Base-by-base conservation (phyloP, 2,888 invertebrate species). In the Hirtodrosophila duncani region DNA sequence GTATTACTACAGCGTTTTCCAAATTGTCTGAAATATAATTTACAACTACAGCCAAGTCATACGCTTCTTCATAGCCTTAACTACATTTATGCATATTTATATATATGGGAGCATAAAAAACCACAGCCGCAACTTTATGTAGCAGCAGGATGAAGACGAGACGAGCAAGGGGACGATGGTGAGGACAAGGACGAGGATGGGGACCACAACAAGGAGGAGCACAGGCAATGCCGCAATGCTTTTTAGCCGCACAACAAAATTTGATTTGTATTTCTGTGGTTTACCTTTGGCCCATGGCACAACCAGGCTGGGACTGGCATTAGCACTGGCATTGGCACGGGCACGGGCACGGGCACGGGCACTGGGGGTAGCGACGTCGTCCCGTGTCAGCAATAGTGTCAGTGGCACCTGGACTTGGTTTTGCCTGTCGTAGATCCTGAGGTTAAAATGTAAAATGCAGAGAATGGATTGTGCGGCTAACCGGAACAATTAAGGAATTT, bases 401-500 rank as follows among this genome's bases (percentile, higher is more conserved):
- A 74, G 80, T 74, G 78, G 74, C 75, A 75, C 75, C 81, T 75
- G 81, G 67, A 67, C 71, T 59, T 45, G 71, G 71, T 68, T 68
- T 70, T 63, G 63, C 61, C 63, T 57, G 68, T 62, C 68, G 64
- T 69, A 64, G 72, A 75, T 72, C 61, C 63, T 78, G 78, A 81
- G 78, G 78, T 81, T 79, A 60, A 69, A 78, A 77, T 78, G 82
- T 71, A 80, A 82, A 84, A 82, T 81, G 83, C 78, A 72, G 63
- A 68, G 81, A 84, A 84, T 83, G 84, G 84, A 84, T 84, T 84
- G 83, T 84, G 84, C 81, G 84, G 84, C 82, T 84, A 84, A 84
- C 85, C 85, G 81, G 83, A 84, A 84, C 84, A 84, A 84, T 84
- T 84, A 84, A 84, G 85, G 83, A 84, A 83, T 81, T 84, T 83